Evolutionary conservation across 1,140 invertebrate genomes (phyloP).

Genomic region (Diachasma alloeum): DNA sequence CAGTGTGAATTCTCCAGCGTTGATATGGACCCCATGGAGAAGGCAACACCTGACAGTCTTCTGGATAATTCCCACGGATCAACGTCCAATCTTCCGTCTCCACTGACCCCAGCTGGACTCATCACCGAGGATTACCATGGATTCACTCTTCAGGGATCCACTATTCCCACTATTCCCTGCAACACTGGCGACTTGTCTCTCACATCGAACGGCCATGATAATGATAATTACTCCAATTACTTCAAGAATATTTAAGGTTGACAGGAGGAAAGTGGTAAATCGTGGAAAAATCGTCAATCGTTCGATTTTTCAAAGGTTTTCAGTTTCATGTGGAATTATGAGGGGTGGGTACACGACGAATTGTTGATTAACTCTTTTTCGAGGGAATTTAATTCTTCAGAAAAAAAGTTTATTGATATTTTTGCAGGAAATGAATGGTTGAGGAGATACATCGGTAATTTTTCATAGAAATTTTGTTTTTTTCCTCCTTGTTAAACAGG

Average conservation of each 20-base stretch:
- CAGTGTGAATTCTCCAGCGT: slow-evolving; percentile 52
- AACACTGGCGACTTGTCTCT: slow-evolving; percentile 70
- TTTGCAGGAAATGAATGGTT: too few relatives aligned
- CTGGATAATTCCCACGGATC: slow-evolving; percentile 67
- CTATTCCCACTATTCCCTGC: slow-evolving; percentile 78
- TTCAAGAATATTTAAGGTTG: slow-evolving; percentile 46
- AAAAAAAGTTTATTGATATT: too few relatives aligned
- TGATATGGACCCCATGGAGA: slow-evolving; percentile 46
- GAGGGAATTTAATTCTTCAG: too few relatives aligned
- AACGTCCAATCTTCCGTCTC: slow-evolving; percentile 70
- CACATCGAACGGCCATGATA: slow-evolving; percentile 46
- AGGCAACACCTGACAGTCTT: slow-evolving; percentile 47
- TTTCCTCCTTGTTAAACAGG: too few relatives aligned
- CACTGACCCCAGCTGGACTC: slow-evolving; percentile 60
- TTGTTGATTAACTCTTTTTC: too few relatives aligned
- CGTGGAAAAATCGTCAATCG: too few relatives aligned
- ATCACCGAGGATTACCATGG: slow-evolving; percentile 69
- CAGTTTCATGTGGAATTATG: too few relatives aligned
- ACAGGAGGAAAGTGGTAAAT: not conserved
- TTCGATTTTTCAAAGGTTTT: too few relatives aligned
- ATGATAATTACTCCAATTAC: slow-evolving; percentile 45
- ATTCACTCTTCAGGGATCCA: slow-evolving; percentile 73
- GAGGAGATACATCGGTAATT: too few relatives aligned
- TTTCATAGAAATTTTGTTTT: too few relatives aligned
- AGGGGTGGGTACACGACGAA: too few relatives aligned